Percentiles rank a stretch among this genome's conserved stretches.
Conservation (phyloP, 2,113 vertebrate species). For the Percopsis transmontana region DNA sequence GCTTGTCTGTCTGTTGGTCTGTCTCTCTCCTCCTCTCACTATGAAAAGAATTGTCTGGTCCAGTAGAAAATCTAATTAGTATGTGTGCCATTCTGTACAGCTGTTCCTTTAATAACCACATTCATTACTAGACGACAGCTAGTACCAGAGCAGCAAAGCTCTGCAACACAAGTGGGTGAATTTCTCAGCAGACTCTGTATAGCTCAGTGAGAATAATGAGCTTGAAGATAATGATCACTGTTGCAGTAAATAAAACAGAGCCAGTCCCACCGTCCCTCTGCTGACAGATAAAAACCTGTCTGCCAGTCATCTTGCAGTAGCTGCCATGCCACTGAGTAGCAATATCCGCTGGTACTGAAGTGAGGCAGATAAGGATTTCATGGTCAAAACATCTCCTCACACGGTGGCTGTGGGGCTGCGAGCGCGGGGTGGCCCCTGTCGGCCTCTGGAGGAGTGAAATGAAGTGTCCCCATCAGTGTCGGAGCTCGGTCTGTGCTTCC, state of each 20-base stretch:
- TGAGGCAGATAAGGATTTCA: slow-evolving; percentile 60
- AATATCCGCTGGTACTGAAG: slow-evolving; percentile 36
- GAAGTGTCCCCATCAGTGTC: slow-evolving; percentile 65
- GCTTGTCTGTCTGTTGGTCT: slow-evolving; percentile 32
- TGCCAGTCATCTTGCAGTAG: slow-evolving; percentile 35
- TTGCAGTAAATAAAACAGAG: slow-evolving; percentile 48
- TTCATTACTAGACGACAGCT: slow-evolving; percentile 68
- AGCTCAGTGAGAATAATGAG: slow-evolving; percentile 54
- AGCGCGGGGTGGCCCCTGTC: slow-evolving; percentile 25
- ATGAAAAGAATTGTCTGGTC: slow-evolving; percentile 60
- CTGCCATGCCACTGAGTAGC: slow-evolving; percentile 22
- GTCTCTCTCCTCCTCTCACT: slow-evolving; percentile 6
- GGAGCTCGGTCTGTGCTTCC: slow-evolving; percentile 62
- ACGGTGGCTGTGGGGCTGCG: slow-evolving; percentile 30
- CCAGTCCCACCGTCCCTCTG: slow-evolving; percentile 33
- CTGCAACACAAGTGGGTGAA: slow-evolving; percentile 39
- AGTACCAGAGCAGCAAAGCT: slow-evolving; percentile 59
- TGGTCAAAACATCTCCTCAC: slow-evolving; percentile 54
- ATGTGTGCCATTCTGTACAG: slow-evolving; percentile 59
- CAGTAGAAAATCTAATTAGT: slow-evolving; percentile 59
- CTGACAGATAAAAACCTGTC: slow-evolving; percentile 35
- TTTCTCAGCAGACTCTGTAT: slow-evolving; percentile 36
- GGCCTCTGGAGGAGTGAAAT: slow-evolving; percentile 38
- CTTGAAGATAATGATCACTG: slow-evolving; percentile 60
- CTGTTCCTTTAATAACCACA: slow-evolving; percentile 72